Evolutionary conservation across 1,140 invertebrate genomes (phyloP).

Genomic region (Plutomurus gul): DNA sequence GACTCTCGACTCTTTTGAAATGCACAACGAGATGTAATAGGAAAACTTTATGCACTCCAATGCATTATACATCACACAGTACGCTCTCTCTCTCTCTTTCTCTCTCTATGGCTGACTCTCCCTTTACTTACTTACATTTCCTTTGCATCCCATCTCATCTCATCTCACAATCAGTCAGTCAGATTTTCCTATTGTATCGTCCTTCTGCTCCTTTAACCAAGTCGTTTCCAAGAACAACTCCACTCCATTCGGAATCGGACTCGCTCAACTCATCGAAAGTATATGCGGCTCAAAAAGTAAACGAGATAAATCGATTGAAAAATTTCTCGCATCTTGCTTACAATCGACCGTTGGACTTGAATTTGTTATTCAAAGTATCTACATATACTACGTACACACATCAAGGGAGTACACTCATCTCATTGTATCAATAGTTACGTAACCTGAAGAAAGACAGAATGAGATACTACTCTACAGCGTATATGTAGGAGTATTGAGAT

Average conservation of each 20-base stretch:
- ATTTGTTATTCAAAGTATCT: neutral
- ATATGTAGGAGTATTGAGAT: no score
- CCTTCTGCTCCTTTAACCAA: no score
- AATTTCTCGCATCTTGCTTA: neutral
- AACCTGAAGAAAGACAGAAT: no score
- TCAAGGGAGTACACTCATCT: no score
- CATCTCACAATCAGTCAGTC: neutral
- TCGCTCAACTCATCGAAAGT: neutral
- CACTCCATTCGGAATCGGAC: no score
- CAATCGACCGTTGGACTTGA: neutral
- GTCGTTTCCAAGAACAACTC: neutral
- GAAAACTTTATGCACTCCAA: constrained; percentile 4
- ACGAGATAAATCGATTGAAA: constrained; percentile 19
- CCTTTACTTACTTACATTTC: no score
- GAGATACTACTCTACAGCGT: no score
- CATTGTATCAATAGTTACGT: no score
- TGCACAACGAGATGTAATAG: constrained; percentile 1
- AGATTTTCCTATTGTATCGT: neutral
- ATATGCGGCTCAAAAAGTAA: neutral
- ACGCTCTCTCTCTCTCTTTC: neutral
- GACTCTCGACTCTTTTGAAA: no score
- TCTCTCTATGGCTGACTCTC: no score
- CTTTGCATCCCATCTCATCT: neutral
- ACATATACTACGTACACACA: no score
- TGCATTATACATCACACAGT: constrained; percentile 4